Percentiles rank a stretch among this genome's conserved stretches.
Evolutionary conservation across 2,797 vertebrate species (phyloP).

Genomic region (Leucoraja ocellata): DNA sequence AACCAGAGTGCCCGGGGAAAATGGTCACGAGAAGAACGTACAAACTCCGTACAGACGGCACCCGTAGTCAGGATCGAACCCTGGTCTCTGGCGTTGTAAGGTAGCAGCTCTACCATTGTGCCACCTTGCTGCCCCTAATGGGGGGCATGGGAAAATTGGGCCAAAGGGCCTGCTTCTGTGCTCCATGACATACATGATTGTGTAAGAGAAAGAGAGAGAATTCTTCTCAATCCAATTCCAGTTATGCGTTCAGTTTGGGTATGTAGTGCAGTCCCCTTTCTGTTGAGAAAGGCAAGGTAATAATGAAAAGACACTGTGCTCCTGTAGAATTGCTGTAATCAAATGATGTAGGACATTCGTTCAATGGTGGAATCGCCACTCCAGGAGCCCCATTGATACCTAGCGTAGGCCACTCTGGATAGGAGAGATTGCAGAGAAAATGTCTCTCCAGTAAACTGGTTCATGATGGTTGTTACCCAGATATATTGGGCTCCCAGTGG

Average conservation of each 20-base stretch:
- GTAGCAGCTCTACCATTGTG: no score
- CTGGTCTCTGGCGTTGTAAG: no score
- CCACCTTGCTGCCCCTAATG: no score
- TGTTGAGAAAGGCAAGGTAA: neutral
- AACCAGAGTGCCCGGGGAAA: no score
- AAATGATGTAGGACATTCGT: neutral
- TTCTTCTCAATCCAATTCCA: neutral
- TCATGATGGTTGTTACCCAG: neutral
- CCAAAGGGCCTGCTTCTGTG: no score
- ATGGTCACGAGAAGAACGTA: no score
- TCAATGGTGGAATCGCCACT: neutral
- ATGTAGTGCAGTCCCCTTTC: neutral
- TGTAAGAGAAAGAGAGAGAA: no score
- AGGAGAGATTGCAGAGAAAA: neutral
- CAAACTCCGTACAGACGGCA: no score
- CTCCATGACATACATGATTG: no score
- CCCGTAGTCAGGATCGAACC: no score
- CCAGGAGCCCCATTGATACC: neutral
- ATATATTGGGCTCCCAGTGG: neutral
- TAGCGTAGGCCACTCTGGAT: neutral
- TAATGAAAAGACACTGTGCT: neutral
- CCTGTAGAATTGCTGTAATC: neutral
- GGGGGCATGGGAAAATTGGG: no score
- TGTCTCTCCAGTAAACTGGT: neutral
- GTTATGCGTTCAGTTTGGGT: neutral